Conservation (phyloP, 2,113 vertebrate genomes). For the Onychostruthus taczanowskii region DNA sequence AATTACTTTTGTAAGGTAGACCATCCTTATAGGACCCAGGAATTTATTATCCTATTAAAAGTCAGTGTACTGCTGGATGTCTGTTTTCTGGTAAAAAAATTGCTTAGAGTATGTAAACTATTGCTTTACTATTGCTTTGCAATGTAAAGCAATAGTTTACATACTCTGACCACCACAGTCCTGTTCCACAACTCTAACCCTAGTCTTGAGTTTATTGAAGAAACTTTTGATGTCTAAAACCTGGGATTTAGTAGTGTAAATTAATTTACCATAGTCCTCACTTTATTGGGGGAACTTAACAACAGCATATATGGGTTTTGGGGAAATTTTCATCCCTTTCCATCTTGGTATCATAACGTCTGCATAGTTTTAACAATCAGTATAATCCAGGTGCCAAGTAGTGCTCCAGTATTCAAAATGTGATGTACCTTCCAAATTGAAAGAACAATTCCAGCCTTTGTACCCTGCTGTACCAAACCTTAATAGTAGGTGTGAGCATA, state of each 20-base stretch:
- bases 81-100: too few relatives aligned
- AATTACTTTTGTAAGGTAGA: neutral
- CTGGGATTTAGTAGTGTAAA: neutral
- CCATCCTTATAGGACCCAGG: neutral
- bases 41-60: neutral
- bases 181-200: neutral
- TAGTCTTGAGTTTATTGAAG: neutral
- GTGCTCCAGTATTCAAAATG: neutral
- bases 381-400: neutral
- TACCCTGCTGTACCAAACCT: neutral
- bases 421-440: neutral
- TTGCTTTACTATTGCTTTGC: too few relatives aligned
- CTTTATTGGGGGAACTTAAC: neutral
- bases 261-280: neutral
- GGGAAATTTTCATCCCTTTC: neutral
- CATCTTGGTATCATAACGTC: neutral
- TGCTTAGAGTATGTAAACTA: too few relatives aligned
- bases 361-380: neutral
- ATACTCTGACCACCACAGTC: neutral
- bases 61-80: neutral
- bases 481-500: neutral
- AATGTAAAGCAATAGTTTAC: neutral
- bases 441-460: neutral
- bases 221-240: neutral
- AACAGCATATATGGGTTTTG: fast-evolving